Evolutionary conservation across 2,888 invertebrate species (phyloP), one percentile per base, ranked within the genome.

Genomic region (Coenonympha arcania): DNA sequence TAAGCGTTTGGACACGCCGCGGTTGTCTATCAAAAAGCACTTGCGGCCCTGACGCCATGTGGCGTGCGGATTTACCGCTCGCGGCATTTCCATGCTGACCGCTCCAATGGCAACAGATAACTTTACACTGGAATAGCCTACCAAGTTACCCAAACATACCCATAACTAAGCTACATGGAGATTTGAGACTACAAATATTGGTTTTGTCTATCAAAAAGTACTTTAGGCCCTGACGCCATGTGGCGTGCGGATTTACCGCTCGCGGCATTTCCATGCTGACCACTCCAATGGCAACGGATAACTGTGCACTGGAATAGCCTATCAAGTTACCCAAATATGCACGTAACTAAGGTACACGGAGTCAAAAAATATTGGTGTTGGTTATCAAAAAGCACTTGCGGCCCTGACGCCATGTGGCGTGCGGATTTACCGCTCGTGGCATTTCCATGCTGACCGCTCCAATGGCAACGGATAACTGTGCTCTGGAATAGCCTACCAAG

Each of bases 21-120:
- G 69, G 67, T 75, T 80, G 80, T 80, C 80, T 77, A 80, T 81
- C 80, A 80, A 77, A 80, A 74, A 73, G 76, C 76, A 79, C 73
- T 80, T 79, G 81, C 63, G 81, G 81, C 70, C 52, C 59, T 66
- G 63, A 65, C 69, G 70, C 76, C 77, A 71, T 78, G 78, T 69
- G 72, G 71, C 54, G 56, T 66, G 68, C 63, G 69, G 79, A 80
- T 78, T 80, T 73, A 77, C 77, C 73, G 75, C 76, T 65, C 66
- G 71, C 72, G 73, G 79, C 72, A 73, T 72, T 76, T 73, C 66
- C 73, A 76, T 73, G 74, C 68, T 73, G 64, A 70, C 76, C 77
- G 63, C 74, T 68, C 65, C 65, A 62, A 59, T 50, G 26, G 36
- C 33, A 34, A 44, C n/a, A 43, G 36, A 49, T 30, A 33, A 39